Evolutionary conservation across 2,113 vertebrate species (phyloP).

Genomic region (Pterophyllum scalare): DNA sequence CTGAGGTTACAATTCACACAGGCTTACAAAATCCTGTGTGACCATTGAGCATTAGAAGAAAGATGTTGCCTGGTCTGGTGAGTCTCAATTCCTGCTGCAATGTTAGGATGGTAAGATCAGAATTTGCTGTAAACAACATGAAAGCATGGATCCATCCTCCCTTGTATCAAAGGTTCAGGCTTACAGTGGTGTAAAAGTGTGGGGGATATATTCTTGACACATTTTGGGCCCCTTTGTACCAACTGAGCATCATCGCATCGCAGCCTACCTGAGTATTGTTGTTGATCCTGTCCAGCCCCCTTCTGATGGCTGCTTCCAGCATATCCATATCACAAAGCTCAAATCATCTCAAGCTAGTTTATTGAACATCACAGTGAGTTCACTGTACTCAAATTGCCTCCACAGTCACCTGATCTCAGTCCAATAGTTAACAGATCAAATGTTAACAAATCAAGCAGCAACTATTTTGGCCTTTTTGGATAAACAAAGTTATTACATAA

Average conservation of each 20-base stretch:
- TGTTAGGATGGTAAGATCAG: not conserved
- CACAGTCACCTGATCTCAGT: no score
- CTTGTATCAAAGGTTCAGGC: not conserved
- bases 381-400: no score
- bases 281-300: no score
- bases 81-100: not conserved
- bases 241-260: not conserved
- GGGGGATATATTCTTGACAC: not conserved
- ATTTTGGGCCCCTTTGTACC: not conserved
- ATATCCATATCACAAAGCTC: not conserved
- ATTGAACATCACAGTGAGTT: not conserved
- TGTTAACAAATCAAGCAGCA: not conserved
- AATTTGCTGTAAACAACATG: not conserved
- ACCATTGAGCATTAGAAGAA: not conserved
- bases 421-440: not conserved
- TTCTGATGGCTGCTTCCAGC: not conserved
- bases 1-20: not conserved
- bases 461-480: not conserved
- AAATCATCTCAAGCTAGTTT: not conserved
- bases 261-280: not conserved
- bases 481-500: not conserved
- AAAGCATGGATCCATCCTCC: not conserved
- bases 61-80: not conserved
- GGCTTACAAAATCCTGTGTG: not conserved
- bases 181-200: not conserved